Base-by-base conservation (phyloP, 2,888 invertebrate genomes). In the Gastrophysa polygoni region DNA sequence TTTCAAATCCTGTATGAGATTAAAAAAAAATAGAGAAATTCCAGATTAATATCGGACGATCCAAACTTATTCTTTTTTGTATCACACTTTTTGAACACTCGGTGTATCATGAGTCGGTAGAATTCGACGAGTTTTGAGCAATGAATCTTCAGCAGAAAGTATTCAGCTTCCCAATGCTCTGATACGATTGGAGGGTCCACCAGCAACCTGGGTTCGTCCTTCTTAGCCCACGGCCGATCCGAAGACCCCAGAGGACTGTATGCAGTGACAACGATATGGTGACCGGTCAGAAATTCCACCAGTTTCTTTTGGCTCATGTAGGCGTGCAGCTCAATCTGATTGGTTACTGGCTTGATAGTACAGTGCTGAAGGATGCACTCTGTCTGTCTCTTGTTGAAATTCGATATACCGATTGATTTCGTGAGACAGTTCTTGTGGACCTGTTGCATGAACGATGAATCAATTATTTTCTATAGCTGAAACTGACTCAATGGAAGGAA, bases 191-290 rank as follows among this genome's bases (percentile, higher is more conserved):
- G 89, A 18, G 87, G 84, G 75, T 93, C 92, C 0, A 92, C 89
- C 76, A 94, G 76, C 4, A 93, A 81, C 59, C 86, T 86, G 0
- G 89, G 89, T 61, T 92, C 91, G 0, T 82, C 90, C 0, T 90
- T 88, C 76, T 89, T 87, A 1, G 89, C 90, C 88, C 91, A 92
- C 11, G 92, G 91, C 61, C 92, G 85, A 75, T 92, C 92, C 0
- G 92, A 92, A 1, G 91, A 91, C 6, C 93, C 93, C 11, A 95
- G 83, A 0, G 93, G 93, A 71, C 92, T 91, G 83, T 95, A 96
- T 0, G 92, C 94, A 0, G 91, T 92, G 1, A 95, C 78, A 6
- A 82, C 80, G 52, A 95, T 88, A 49, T 84, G 86, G 11, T 84
- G 86, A 0, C 86, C 81, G 63, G 86, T 85, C 78, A 93, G 90